Evolutionary conservation across 1,140 invertebrate species (phyloP).

Genomic region (Aphaenogaster floridana): DNA sequence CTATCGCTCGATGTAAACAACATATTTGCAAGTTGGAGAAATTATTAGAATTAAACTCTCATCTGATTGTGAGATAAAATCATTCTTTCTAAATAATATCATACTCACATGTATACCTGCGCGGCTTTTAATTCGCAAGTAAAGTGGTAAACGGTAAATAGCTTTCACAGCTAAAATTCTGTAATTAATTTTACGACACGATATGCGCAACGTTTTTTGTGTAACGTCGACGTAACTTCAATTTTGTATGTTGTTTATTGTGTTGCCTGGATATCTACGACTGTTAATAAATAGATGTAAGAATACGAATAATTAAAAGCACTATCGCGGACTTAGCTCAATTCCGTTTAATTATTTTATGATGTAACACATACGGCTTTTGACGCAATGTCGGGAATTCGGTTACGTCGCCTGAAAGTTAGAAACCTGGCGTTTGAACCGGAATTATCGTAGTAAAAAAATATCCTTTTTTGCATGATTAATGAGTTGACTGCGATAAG

Average conservation of each 20-base stretch:
- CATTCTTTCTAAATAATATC: neutral
- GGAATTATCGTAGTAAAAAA: conserved; percentile 28
- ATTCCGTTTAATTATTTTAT: conserved; percentile 10
- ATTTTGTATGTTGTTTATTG: neutral
- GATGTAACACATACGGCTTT: neutral
- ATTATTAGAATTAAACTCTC: conserved; percentile 8
- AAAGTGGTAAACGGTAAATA: conserved; percentile 42
- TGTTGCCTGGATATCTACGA: neutral
- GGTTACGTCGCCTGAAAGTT: conserved; percentile 18
- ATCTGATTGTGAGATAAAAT: neutral
- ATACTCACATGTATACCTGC: neutral
- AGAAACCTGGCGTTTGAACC: neutral
- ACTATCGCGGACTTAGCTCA: neutral
- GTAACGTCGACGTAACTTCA: neutral
- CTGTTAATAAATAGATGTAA: neutral
- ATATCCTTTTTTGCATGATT: neutral
- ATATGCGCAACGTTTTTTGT: neutral
- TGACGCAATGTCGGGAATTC: conserved; percentile 20
- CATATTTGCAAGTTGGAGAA: conserved; percentile 15
- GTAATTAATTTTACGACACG: conserved; percentile 19
- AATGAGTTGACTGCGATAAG: neutral
- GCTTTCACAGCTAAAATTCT: neutral
- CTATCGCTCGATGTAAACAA: neutral
- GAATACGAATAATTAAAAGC: neutral
- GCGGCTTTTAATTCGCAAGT: conserved; percentile 38